phyloP scores from a whole-genome alignment of 2,888 invertebrate genomes.

The Nymphalis urticae region DNA sequence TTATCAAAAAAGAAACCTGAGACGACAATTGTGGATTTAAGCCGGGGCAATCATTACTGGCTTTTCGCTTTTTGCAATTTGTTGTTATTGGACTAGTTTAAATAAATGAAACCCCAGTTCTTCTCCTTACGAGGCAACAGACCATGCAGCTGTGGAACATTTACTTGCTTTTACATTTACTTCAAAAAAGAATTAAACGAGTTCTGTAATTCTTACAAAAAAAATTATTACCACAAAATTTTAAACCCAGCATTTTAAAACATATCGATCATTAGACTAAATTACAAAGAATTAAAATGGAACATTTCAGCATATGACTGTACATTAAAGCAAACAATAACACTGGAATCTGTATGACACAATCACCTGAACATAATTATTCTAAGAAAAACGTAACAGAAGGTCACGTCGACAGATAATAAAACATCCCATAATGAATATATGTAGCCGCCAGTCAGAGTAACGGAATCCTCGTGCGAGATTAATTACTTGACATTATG shows the following conservation, averaged over 20 bases:
- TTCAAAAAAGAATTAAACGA: no score
- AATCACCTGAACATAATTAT: slow-evolving; percentile 48
- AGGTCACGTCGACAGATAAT: slow-evolving; percentile 53
- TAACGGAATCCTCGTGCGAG: slow-evolving; percentile 1
- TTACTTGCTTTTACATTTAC: no score
- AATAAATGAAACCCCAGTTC: no score
- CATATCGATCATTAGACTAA: neutral
- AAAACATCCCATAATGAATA: slow-evolving; percentile 42
- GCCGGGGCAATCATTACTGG: no score
- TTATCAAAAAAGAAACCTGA: no score
- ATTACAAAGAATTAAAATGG: neutral
- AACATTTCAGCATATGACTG: slow-evolving; percentile 21
- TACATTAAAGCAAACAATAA: slow-evolving; percentile 43
- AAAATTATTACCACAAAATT: no score
- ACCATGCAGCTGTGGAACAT: no score
- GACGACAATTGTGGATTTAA: no score
- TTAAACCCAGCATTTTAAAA: neutral
- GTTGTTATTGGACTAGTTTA: no score
- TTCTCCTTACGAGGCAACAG: no score
- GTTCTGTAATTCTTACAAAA: no score
- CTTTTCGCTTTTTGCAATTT: no score
- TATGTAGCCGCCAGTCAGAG: slow-evolving; percentile 32
- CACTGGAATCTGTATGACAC: slow-evolving; percentile 61
- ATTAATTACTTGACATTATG: slow-evolving; percentile 23
- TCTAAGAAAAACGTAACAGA: slow-evolving; percentile 56